Conservation (phyloP, 2,888 invertebrate genomes). For the Trichopoda pennipes region DNA sequence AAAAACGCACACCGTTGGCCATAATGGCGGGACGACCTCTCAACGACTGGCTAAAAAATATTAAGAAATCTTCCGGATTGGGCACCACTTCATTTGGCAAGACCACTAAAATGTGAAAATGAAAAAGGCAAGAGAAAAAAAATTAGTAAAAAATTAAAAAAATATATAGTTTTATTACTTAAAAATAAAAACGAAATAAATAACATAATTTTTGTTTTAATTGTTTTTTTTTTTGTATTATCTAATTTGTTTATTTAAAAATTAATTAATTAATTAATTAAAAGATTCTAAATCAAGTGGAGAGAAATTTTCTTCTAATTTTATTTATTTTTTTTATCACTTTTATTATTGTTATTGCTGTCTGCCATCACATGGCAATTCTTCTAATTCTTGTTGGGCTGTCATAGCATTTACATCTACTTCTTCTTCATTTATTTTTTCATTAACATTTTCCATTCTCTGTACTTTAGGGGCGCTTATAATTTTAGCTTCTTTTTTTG, state of each 20-base stretch:
- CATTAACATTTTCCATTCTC: background rate
- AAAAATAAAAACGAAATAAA: slow-evolving; percentile 31
- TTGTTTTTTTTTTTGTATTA: background rate
- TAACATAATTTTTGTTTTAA: background rate
- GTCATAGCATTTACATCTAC: background rate
- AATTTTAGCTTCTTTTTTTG: slow-evolving; percentile 36
- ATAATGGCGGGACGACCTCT: slow-evolving; percentile 81
- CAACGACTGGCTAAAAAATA: slow-evolving; percentile 80
- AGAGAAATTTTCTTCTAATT: background rate
- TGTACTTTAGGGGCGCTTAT: background rate
- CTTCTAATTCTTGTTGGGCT: background rate
- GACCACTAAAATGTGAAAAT: slow-evolving; percentile 74
- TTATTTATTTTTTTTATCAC: slow-evolving; percentile 1
- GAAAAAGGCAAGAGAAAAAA: slow-evolving; percentile 8
- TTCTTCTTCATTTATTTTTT: slow-evolving; percentile 16
- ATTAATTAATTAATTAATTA: slow-evolving; percentile 26
- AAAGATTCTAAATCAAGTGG: background rate
- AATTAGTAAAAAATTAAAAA: slow-evolving; percentile 54
- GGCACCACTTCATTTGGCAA: slow-evolving; percentile 78
- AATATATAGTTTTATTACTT: background rate
- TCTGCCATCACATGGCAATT: background rate
- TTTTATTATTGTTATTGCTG: slow-evolving; percentile 7
- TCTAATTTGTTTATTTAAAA: background rate
- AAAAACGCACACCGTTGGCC: slow-evolving; percentile 80
- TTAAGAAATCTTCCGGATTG: slow-evolving; percentile 78